Evolutionary conservation across 2,797 vertebrate species (phyloP).

Genomic region (Poecilia velifera): DNA sequence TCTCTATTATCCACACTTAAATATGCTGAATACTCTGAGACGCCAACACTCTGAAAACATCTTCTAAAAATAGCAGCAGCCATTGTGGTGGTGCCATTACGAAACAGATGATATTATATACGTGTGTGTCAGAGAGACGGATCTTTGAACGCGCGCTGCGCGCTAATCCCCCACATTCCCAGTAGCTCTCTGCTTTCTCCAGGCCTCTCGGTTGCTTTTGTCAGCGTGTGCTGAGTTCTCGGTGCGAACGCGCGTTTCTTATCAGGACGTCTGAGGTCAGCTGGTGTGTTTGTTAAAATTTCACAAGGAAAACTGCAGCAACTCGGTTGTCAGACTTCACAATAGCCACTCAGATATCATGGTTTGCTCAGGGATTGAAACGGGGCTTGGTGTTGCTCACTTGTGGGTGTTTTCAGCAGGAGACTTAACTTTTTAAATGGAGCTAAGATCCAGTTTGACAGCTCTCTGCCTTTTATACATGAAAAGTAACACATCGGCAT

Average conservation of each 20-base stretch:
- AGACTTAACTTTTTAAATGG: conserved; percentile 6
- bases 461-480: not conserved
- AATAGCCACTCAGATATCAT: conserved; percentile 1
- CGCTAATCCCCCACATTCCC: conserved; percentile 54
- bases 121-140: conserved; percentile 29
- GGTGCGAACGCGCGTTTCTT: conserved; percentile 5
- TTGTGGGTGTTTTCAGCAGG: conserved; percentile 15
- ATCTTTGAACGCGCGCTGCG: conserved; percentile 42
- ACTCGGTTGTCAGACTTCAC: conserved; percentile 2
- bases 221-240: conserved; percentile 17
- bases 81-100: conserved; percentile 53
- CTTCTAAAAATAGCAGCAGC: conserved; percentile 67
- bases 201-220: conserved; percentile 25
- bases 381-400: conserved; percentile 2
- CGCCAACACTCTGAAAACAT: conserved; percentile 46
- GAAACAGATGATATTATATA: conserved; percentile 50
- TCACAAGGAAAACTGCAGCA: conserved; percentile 6
- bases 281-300: not conserved
- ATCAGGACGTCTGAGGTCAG: conserved; percentile 2
- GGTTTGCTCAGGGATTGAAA: conserved; percentile 13
- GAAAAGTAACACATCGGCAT: not conserved
- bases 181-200: conserved; percentile 8
- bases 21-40: conserved; percentile 53
- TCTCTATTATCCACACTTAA: conserved; percentile 55
- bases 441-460: conserved; percentile 10